Conservation (phyloP, 2,888 invertebrate species). For the Troides oblongomaculatus region DNA sequence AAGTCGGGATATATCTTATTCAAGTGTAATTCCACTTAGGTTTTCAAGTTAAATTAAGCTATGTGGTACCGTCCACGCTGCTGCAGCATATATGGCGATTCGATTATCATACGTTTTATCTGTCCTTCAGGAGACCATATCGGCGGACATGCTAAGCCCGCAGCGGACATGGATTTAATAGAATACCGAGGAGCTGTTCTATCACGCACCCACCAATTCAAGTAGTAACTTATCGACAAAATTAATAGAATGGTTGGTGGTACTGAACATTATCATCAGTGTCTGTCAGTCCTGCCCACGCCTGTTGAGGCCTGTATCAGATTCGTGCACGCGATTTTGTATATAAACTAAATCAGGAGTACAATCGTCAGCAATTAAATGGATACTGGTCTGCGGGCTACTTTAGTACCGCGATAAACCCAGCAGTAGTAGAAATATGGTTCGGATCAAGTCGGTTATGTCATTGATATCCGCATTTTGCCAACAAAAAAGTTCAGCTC, state of each 20-base stretch:
- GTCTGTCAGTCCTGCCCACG: conserved; percentile 29
- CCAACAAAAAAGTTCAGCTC: too few species aligned
- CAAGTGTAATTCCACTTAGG: too few species aligned
- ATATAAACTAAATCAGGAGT: conserved; percentile 19
- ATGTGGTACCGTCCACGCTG: not conserved
- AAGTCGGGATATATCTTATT: too few species aligned
- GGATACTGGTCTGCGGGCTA: not conserved
- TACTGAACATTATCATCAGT: conserved; percentile 28
- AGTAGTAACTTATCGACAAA: conserved; percentile 27
- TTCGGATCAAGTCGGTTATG: too few species aligned
- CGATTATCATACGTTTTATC: conserved; percentile 8
- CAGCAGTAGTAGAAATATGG: too few species aligned
- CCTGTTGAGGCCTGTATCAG: conserved; percentile 24
- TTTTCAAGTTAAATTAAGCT: too few species aligned
- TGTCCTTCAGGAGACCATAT: conserved; percentile 2
- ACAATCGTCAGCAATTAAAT: conserved; percentile 3
- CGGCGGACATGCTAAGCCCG: not conserved
- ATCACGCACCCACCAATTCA: conserved; percentile 12
- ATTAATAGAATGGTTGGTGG: conserved; percentile 27
- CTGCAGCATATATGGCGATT: not conserved
- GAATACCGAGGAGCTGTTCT: conserved; percentile 8
- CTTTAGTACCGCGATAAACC: too few species aligned
- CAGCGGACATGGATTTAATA: conserved; percentile 14
- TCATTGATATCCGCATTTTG: too few species aligned
- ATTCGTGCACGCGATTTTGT: conserved; percentile 29